Conservation (phyloP, 2,797 vertebrate genomes). For the Karalla daura region DNA sequence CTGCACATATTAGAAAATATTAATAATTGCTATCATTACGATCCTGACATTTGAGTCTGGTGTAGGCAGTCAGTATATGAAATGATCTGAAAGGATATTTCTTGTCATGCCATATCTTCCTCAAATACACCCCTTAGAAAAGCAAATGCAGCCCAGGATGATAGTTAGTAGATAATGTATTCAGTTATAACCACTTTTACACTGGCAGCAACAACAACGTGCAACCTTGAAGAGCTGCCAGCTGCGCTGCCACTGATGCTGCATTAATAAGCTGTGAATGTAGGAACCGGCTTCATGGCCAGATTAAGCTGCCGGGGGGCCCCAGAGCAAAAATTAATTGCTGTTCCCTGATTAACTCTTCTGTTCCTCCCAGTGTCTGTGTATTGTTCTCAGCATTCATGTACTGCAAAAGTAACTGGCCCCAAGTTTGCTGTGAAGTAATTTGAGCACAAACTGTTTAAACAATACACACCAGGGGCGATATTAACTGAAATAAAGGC, state of each 20-base stretch:
- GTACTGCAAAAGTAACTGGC: not conserved
- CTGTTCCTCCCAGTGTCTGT: not conserved
- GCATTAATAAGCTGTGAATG: constrained; percentile 36
- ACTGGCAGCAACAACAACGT: constrained; percentile 24
- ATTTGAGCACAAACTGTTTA: not conserved
- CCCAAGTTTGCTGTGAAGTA: not conserved
- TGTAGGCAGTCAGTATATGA: constrained; percentile 6
- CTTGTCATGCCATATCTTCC: constrained; percentile 16
- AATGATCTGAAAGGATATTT: not conserved
- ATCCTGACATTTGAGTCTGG: constrained; percentile 28
- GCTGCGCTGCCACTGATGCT: constrained; percentile 9
- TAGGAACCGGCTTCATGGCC: constrained; percentile 17
- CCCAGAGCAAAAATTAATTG: constrained; percentile 11
- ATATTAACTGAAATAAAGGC: not conserved
- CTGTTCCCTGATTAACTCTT: not conserved
- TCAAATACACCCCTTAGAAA: constrained; percentile 25
- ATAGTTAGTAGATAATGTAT: constrained; percentile 23
- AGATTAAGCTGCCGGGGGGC: constrained; percentile 9
- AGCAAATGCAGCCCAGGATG: constrained; percentile 10
- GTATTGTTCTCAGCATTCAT: not conserved
- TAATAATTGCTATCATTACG: constrained; percentile 28
- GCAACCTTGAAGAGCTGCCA: constrained; percentile 16
- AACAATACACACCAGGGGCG: not conserved
- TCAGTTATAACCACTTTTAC: constrained; percentile 19
- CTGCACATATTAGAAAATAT: constrained; percentile 22